Evolutionary conservation across 2,113 vertebrate species (phyloP).

Genomic region (Acanthochromis polyacanthus): DNA sequence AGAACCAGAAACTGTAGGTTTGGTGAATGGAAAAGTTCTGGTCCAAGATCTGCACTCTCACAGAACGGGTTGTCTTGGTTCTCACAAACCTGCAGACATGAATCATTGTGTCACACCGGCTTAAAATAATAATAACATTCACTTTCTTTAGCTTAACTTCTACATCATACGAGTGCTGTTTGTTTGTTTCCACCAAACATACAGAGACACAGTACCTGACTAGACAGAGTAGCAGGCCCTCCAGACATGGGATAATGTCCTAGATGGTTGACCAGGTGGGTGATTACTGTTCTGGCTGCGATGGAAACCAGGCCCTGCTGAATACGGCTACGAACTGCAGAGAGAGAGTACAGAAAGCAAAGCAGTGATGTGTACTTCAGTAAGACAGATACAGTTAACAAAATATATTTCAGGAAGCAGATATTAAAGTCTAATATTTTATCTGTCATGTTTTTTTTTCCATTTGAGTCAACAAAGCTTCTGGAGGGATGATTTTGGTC

Average conservation of each 20-base stretch:
- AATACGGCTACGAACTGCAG: conserved; percentile 93
- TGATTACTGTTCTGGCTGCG: conserved; percentile 97
- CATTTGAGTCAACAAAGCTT: background rate
- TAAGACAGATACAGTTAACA: background rate
- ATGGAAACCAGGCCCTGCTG: conserved; percentile 97
- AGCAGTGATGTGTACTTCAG: background rate
- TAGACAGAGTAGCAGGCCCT: conserved; percentile 96
- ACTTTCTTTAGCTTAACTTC: background rate
- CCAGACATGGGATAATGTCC: conserved; percentile 98
- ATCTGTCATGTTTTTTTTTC: too few species aligned
- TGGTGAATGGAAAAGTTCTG: conserved; percentile 97
- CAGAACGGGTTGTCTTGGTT: conserved; percentile 97
- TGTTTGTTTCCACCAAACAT: background rate
- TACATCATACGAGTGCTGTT: too few species aligned
- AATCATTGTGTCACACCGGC: background rate
- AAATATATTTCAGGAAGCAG: background rate
- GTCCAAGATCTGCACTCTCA: conserved; percentile 93
- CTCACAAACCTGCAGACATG: conserved; percentile 89
- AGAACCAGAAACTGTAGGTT: conserved; percentile 98
- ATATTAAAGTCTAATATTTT: background rate
- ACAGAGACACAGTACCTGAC: conserved; percentile 87
- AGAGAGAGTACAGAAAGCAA: conserved; percentile 31
- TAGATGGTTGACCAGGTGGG: conserved; percentile 97
- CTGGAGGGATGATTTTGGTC: background rate
- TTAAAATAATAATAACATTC: background rate